Base-by-base conservation (phyloP, 2,888 invertebrate genomes). In the Latheticus oryzae region DNA sequence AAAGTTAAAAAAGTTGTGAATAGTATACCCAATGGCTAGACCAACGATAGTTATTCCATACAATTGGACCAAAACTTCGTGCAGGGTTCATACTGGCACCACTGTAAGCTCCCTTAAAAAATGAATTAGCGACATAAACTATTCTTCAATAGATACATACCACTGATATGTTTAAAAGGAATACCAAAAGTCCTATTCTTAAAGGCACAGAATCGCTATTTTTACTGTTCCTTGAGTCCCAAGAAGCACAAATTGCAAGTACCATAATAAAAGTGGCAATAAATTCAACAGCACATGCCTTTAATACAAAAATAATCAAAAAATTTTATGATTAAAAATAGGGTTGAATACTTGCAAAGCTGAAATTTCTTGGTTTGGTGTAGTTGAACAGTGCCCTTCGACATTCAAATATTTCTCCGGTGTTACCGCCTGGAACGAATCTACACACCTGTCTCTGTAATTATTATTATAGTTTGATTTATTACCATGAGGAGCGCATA, bases 31-130 rank as follows among this genome's bases (percentile, higher is more conserved):
- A 91, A 54, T 91, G 90, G n/a, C 78, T 67, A 0, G 72, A 61
- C 84, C 88, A 91, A 23, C 81, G 78, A 2, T 28, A 28, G 5
- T 82, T 82, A 8, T 86, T 86, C 83, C 87, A 86, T 2, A 91
- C 64, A 0, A 90, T 89, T 0, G 91, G 90, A 0, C 83, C 91
- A 13, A 92, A 81, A 4, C 82, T 83, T 61, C 88, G 78, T 0
- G 85, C 88, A 1, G 88, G 87, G 72, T 89, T 89, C 86, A 88
- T 85, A 54, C 87, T 86, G 40, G 86, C 84, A 1, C 87, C 87
- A 2, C 87, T 86, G 69, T 84, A 86, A 1, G 81, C 79, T 0
- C 79, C 78, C 80, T 80, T 57, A 56, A 72, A 64, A 11, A 15
- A 40, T 52, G 16, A 38, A 52, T 37, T 8, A 24, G 24, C n/a